A percentile compares a stretch with the other conserved stretches of the same genome.
Conservation (phyloP, 2,113 vertebrate species). For the Brachypteracias leptosomus region DNA sequence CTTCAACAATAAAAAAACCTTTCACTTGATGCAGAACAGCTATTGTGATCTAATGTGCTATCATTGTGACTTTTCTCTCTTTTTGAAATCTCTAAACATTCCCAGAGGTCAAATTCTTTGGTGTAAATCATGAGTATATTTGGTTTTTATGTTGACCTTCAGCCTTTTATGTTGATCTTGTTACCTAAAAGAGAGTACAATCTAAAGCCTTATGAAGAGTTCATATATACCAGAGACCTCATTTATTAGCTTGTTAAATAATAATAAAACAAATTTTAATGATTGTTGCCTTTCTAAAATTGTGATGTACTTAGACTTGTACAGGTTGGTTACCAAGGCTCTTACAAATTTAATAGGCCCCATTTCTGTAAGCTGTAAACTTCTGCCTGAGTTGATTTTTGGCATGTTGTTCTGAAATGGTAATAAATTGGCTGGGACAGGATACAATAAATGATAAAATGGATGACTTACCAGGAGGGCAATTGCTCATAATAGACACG, state of each 20-base stretch:
- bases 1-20: not conserved
- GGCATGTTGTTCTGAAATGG: not conserved
- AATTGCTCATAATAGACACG: not conserved
- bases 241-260: not conserved
- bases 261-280: not conserved
- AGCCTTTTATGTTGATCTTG: not conserved
- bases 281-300: not conserved
- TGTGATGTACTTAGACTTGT: not conserved
- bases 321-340: not conserved
- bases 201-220: not conserved
- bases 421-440: not conserved
- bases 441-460: not conserved
- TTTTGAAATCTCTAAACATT: not conserved
- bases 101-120: not conserved
- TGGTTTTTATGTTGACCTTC: not conserved
- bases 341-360: not conserved
- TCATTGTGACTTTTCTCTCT: not conserved
- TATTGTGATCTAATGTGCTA: not conserved
- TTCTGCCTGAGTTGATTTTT: not conserved
- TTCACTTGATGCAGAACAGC: not conserved
- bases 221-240: not conserved
- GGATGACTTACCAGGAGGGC: not conserved
- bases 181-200: not conserved
- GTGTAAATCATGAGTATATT: not conserved
- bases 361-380: not conserved